Conservation (phyloP, 1,140 invertebrate species). For the Hypothenemus hampei region DNA sequence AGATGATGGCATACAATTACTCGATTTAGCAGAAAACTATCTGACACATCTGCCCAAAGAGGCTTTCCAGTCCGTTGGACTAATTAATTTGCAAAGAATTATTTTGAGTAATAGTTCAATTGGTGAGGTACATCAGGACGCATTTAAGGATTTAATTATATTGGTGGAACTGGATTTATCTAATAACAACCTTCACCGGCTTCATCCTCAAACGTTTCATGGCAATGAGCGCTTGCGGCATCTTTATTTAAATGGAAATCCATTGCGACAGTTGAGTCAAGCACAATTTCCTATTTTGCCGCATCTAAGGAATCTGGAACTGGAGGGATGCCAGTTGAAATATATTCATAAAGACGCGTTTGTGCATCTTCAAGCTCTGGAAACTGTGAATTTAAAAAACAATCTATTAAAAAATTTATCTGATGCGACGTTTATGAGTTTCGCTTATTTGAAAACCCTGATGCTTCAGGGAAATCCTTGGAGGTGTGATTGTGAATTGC, state of each 20-base stretch:
- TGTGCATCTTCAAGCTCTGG: slow-evolving; percentile 58
- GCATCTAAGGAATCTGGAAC: slow-evolving; percentile 64
- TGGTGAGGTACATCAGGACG: slow-evolving; percentile 69
- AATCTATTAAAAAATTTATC: slow-evolving; percentile 65
- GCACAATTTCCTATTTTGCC: slow-evolving; percentile 68
- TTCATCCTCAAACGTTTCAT: slow-evolving; percentile 67
- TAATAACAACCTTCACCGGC: slow-evolving; percentile 61
- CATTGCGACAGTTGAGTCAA: slow-evolving; percentile 55
- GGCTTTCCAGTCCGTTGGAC: slow-evolving; percentile 70
- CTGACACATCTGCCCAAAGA: slow-evolving; percentile 71
- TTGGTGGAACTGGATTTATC: slow-evolving; percentile 81
- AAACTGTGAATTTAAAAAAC: slow-evolving; percentile 64
- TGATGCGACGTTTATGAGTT: slow-evolving; percentile 58
- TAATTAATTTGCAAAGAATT: slow-evolving; percentile 79
- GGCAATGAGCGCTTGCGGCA: slow-evolving; percentile 69
- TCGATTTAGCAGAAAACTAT: slow-evolving; percentile 75
- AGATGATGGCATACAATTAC: slow-evolving; percentile 78
- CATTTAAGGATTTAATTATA: slow-evolving; percentile 81
- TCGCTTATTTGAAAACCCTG: slow-evolving; percentile 68
- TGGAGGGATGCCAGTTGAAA: slow-evolving; percentile 70
- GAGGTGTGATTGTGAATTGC: slow-evolving; percentile 80
- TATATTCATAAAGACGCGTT: slow-evolving; percentile 68
- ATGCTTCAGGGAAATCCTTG: slow-evolving; percentile 81
- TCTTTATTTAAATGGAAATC: slow-evolving; percentile 66
- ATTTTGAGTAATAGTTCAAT: slow-evolving; percentile 71